Evolutionary conservation across 1,140 invertebrate genomes (phyloP).

Genomic region (Drosophila pseudoobscura): DNA sequence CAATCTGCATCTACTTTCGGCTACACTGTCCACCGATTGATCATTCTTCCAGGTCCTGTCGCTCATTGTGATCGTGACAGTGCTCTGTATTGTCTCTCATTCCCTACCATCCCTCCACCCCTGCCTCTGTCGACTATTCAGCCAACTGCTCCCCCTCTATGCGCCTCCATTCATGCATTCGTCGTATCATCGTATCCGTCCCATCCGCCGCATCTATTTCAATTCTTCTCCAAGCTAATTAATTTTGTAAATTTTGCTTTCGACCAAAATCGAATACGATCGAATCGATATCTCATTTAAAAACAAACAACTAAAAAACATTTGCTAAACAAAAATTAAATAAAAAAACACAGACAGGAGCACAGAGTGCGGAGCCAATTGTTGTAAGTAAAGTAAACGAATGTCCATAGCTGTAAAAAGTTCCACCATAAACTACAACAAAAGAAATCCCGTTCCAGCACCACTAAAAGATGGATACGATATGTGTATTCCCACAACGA

Average conservation of each 20-base stretch:
- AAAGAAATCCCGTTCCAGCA: conserved; percentile 33
- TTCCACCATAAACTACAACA: conserved; percentile 31
- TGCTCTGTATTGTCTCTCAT: conserved; percentile 41
- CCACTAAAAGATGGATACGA: conserved; percentile 23
- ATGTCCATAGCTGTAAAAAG: conserved; percentile 64
- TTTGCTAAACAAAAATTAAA: conserved; percentile 31
- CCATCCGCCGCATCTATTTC: conserved; percentile 16
- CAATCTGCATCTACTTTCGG: not conserved
- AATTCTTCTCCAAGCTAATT: conserved; percentile 61
- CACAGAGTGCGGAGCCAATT: conserved; percentile 95
- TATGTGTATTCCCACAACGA: not conserved
- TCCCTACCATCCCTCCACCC: conserved; percentile 6
- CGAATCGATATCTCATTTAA: conserved; percentile 48
- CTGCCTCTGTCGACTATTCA: not conserved
- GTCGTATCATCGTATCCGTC: conserved; percentile 23
- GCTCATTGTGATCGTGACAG: conserved; percentile 29
- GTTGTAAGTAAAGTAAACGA: conserved; percentile 94
- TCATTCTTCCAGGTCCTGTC: conserved; percentile 22
- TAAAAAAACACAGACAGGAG: conserved; percentile 89
- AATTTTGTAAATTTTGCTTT: conserved; percentile 78
- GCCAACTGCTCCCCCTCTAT: conserved; percentile 53
- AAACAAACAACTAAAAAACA: conserved; percentile 28
- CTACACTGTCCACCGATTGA: no score
- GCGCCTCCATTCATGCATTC: conserved; percentile 55
- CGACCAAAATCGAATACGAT: conserved; percentile 72